A percentile compares a stretch with the other conserved stretches of the same genome.
These are phyloP conservation scores for Ypsolopha scabrella DNA, from an alignment of 2,888 invertebrate species.

Conservation along the genomic window DNA sequence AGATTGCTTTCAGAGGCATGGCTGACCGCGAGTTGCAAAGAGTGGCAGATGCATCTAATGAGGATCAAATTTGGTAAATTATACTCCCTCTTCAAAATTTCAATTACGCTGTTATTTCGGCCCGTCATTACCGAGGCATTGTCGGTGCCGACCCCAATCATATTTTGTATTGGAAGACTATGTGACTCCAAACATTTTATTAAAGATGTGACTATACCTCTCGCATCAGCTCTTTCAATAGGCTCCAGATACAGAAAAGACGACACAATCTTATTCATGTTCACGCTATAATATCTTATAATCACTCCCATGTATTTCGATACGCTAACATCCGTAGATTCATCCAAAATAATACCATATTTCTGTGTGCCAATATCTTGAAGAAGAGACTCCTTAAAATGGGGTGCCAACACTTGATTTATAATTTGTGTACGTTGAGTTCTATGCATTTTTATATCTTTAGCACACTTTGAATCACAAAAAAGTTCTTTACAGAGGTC, in stretches of 20 bases:
- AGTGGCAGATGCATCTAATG: slow-evolving; percentile 12
- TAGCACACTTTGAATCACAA: neutral
- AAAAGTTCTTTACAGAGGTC: too few relatives aligned
- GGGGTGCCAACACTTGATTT: too few relatives aligned
- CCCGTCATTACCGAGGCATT: slow-evolving; percentile 30
- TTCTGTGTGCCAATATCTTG: slow-evolving; percentile 9
- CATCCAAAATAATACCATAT: slow-evolving; percentile 13
- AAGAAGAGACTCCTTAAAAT: neutral
- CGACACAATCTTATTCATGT: slow-evolving; percentile 8
- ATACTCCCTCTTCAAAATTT: slow-evolving; percentile 16
- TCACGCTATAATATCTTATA: slow-evolving; percentile 12
- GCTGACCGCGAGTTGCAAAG: slow-evolving; percentile 21
- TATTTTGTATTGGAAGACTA: slow-evolving; percentile 11
- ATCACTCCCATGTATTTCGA: slow-evolving; percentile 9
- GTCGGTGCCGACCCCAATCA: slow-evolving; percentile 23
- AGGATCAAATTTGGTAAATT: slow-evolving; percentile 13
- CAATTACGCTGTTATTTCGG: slow-evolving; percentile 18
- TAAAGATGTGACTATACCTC: slow-evolving; percentile 11
- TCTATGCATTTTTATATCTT: neutral
- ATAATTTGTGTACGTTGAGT: neutral
- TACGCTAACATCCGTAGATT: slow-evolving; percentile 13
- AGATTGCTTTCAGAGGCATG: slow-evolving; percentile 20
- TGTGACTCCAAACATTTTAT: slow-evolving; percentile 10
- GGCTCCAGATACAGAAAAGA: slow-evolving; percentile 10
- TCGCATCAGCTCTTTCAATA: slow-evolving; percentile 13